These are phyloP conservation scores for Lepus oiostolus DNA, from an alignment of 2,797 vertebrate genomes.

Conservation along the genomic window DNA sequence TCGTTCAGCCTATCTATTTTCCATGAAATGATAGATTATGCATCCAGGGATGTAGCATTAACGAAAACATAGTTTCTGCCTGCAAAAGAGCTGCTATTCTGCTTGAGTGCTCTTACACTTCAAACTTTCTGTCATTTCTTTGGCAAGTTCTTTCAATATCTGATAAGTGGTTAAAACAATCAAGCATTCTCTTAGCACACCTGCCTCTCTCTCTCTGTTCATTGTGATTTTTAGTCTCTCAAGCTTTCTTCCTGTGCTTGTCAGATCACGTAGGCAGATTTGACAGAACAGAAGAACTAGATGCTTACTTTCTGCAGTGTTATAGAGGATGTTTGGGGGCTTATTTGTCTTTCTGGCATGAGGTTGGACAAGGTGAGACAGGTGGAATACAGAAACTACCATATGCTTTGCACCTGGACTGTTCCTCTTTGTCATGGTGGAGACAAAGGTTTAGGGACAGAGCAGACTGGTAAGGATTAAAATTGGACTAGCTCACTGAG, in stretches of 20 bases:
- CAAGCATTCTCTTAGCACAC: not conserved
- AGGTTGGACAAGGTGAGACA: too few species aligned
- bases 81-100: rapidly evolving
- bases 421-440: not conserved
- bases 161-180: not conserved
- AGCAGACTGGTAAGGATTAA: not conserved
- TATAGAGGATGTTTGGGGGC: not conserved
- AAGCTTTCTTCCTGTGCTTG: not conserved
- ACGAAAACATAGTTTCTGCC: not conserved
- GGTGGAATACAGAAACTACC: not conserved
- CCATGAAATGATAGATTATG: not conserved
- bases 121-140: not conserved
- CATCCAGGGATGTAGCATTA: rapidly evolving
- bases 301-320: too few species aligned
- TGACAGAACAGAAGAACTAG: not conserved
- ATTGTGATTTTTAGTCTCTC: not conserved
- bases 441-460: not conserved
- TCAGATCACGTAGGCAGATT: not conserved
- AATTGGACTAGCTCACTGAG: not conserved
- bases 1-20: not conserved
- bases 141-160: not conserved
- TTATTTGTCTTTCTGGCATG: not conserved
- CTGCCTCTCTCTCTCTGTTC: not conserved
- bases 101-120: not conserved
- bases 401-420: not conserved